These are phyloP conservation scores for Sphenopsis melanotis DNA, from an alignment of 2,797 vertebrate genomes.

Conservation along the genomic window DNA sequence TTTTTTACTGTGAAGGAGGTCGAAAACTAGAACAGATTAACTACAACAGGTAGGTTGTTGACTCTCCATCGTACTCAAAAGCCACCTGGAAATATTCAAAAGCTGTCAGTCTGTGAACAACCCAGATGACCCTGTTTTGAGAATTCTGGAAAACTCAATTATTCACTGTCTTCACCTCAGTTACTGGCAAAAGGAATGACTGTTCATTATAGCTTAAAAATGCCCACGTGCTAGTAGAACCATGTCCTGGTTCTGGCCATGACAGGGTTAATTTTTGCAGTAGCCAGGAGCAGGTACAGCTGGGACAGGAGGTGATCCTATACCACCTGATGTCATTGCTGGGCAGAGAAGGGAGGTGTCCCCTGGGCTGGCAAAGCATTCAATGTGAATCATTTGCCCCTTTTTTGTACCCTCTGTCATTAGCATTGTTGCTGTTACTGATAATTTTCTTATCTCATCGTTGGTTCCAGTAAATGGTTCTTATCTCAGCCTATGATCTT, in stretches of 20 bases:
- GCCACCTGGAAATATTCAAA: not conserved
- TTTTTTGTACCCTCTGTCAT: not conserved
- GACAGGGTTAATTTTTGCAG: not conserved
- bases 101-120: not conserved
- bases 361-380: not conserved
- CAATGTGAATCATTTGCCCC: too few relatives aligned
- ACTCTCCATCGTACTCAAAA: not conserved
- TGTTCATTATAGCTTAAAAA: not conserved
- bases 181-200: not conserved
- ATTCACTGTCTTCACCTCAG: not conserved
- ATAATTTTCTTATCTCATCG: not conserved
- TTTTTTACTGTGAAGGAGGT: not conserved
- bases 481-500: not conserved
- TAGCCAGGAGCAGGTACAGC: too few relatives aligned
- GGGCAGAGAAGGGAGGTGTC: not conserved
- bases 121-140: not conserved
- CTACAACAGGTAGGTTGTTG: not conserved
- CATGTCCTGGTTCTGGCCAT: not conserved
- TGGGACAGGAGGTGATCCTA: not conserved
- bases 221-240: not conserved
- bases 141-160: not conserved
- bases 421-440: not conserved
- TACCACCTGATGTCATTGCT: not conserved
- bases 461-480: not conserved
- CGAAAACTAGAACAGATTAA: not conserved